Conservation (phyloP, 2,888 invertebrate species). For the Cyclophora albipunctata region DNA sequence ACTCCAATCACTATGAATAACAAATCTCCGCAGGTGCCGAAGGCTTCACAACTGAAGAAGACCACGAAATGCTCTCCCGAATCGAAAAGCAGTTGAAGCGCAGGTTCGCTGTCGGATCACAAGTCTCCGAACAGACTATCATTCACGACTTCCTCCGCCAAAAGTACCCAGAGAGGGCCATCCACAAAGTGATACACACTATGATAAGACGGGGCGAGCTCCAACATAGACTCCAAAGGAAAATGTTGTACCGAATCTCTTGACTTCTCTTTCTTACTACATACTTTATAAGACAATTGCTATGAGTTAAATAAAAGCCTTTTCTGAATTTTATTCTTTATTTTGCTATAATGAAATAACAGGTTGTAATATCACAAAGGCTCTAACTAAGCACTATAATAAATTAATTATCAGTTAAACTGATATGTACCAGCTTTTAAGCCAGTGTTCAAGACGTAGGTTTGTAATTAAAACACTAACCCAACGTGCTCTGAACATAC, state of each 20-base stretch:
- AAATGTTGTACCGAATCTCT: slow-evolving; percentile 95
- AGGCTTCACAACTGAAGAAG: slow-evolving; percentile 96
- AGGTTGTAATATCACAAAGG: too few relatives aligned
- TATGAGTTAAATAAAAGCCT: slow-evolving; percentile 4
- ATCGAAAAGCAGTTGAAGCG: slow-evolving; percentile 96
- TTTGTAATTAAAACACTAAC: too few relatives aligned
- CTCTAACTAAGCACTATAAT: too few relatives aligned
- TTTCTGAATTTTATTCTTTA: slow-evolving; percentile 16
- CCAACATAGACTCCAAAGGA: slow-evolving; percentile 96
- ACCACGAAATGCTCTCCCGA: slow-evolving; percentile 90
- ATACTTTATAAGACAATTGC: too few relatives aligned
- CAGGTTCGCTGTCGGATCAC: slow-evolving; percentile 95
- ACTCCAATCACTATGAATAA: too few relatives aligned
- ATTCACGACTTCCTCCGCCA: slow-evolving; percentile 90
- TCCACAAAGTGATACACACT: slow-evolving; percentile 92
- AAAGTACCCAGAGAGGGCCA: slow-evolving; percentile 90
- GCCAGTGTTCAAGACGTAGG: too few relatives aligned
- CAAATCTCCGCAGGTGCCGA: slow-evolving; percentile 83
- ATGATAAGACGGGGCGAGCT: slow-evolving; percentile 97
- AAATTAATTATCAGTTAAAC: too few relatives aligned
- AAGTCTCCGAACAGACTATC: slow-evolving; percentile 95
- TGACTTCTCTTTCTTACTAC: slow-evolving; percentile 41
- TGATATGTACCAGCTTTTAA: too few relatives aligned
- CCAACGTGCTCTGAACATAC: too few relatives aligned
- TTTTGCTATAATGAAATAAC: too few relatives aligned